A percentile compares a stretch with the other conserved stretches of the same genome.
Evolutionary conservation across 2,113 vertebrate genomes (phyloP).

Genomic region (Phylloscopus trochiloides): DNA sequence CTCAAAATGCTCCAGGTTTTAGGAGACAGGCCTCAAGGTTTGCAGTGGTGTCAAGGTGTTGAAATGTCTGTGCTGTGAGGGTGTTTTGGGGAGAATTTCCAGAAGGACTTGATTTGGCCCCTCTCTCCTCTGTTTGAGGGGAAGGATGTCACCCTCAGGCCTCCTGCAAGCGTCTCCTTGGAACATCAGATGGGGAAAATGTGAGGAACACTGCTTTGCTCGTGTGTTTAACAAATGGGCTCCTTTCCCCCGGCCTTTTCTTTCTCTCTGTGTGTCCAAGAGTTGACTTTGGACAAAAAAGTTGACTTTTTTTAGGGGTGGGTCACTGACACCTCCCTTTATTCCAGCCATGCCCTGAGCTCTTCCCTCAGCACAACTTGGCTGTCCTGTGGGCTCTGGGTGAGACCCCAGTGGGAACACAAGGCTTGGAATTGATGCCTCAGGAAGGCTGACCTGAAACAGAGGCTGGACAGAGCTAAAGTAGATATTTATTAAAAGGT

Average conservation of each 20-base stretch:
- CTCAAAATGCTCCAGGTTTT: not conserved
- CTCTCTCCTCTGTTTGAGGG: not conserved
- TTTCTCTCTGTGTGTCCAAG: not conserved
- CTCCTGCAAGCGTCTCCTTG: not conserved
- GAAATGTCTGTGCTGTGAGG: not conserved
- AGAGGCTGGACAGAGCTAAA: too few relatives aligned
- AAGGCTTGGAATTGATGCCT: not conserved
- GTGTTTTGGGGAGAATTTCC: not conserved
- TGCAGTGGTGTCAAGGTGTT: not conserved
- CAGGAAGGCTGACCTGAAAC: too few relatives aligned
- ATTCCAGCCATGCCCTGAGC: not conserved
- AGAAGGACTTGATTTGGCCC: not conserved
- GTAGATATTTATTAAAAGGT: too few relatives aligned
- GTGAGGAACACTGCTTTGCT: not conserved
- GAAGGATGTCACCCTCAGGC: not conserved
- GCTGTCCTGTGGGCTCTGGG: not conserved
- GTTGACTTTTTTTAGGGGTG: not conserved
- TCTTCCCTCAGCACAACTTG: rapidly evolving
- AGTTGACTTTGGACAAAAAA: not conserved
- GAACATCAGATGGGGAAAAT: not conserved
- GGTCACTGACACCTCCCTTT: not conserved
- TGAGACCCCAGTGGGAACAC: not conserved
- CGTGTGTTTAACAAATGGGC: rapidly evolving
- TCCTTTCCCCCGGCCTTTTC: not conserved
- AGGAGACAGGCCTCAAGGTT: not conserved